These are phyloP conservation scores for Neoascia interrupta DNA, from an alignment of 2,888 invertebrate species.

Conservation along the genomic window DNA sequence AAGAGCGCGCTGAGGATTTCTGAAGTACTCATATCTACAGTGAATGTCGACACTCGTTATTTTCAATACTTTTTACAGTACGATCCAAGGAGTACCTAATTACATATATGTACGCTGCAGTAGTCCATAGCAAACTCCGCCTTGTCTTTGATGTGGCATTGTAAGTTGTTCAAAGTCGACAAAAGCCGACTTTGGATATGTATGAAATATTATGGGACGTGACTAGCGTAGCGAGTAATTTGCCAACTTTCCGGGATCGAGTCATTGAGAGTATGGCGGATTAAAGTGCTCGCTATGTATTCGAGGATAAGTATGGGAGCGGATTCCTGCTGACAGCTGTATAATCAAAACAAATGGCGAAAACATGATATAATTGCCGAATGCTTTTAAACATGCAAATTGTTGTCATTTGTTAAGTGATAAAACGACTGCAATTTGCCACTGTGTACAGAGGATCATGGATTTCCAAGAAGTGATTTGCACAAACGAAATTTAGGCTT, in stretches of 20 bases:
- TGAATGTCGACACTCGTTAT: slow-evolving; percentile 59
- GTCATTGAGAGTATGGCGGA: slow-evolving; percentile 13
- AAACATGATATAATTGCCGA: slow-evolving; percentile 60
- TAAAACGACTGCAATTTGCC: too few relatives aligned
- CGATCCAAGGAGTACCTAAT: not conserved
- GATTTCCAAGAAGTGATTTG: too few relatives aligned
- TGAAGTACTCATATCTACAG: too few relatives aligned
- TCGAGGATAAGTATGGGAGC: slow-evolving; percentile 47
- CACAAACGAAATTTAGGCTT: too few relatives aligned
- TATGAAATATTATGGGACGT: slow-evolving; percentile 50
- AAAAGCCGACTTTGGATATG: slow-evolving; percentile 41
- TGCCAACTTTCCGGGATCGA: slow-evolving; percentile 58
- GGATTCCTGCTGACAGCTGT: slow-evolving; percentile 57
- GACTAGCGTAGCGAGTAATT: slow-evolving; percentile 55
- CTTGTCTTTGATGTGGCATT: slow-evolving; percentile 60
- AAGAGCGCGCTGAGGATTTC: slow-evolving; percentile 50
- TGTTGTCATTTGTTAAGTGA: slow-evolving; percentile 43
- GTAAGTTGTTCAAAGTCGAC: slow-evolving; percentile 50
- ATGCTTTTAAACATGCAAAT: slow-evolving; percentile 61
- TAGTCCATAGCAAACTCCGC: not conserved
- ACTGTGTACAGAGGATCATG: too few relatives aligned
- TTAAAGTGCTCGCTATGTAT: slow-evolving; percentile 31
- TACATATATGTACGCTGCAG: too few relatives aligned
- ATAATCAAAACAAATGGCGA: slow-evolving; percentile 61
- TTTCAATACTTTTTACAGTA: slow-evolving; percentile 43